Base-by-base conservation (phyloP, 2,797 vertebrate genomes). In the Linurgus olivaceus region DNA sequence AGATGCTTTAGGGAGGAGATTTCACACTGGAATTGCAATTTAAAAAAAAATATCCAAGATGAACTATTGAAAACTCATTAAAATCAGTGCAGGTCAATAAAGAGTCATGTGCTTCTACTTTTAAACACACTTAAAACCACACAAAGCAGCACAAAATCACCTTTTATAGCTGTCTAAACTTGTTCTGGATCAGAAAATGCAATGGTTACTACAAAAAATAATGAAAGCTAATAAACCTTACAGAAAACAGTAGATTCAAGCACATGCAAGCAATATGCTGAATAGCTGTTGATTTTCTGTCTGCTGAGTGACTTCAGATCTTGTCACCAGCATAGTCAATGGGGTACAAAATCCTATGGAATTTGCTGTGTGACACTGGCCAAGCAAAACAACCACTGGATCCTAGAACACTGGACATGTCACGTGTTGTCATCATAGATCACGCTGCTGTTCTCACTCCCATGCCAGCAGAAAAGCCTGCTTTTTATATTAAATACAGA, bases 261-360 rank as follows among this genome's bases (percentile, higher is more conserved):
- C 94, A 96, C 87, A 95, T 96, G 96, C 79, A 95, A 58, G 58
- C 87, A 96, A 92, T 86, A 93, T 96, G 95, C 76, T 6, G 63
- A 80, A 90, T 94, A 92, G 90, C 91, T 95, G 95, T 62, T 96
- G 93, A 97, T 92, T 93, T 94, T 94, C 82, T 97, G 96, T 96
- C 95, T 97, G 95, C 89, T 98, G 98, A 98, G 97, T 98, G 98
- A 98, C 97, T 97, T 98, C 97, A 98, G 95, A 97, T 92, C 97
- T 97, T 97, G 98, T 98, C 98, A 98, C 96, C 98, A 98, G 98
- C 68, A 73, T 52, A 93, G 97, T 97, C 98, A 98, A 98, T 98
- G 97, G 96, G 82, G 97, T 98, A 98, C 98, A 98, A 98, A 97
- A 95, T 96, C 94, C 92, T 95, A 96, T 84, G 94, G 97, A 98